Percentiles rank a stretch among this genome's conserved stretches.
Conservation (phyloP, 2,113 vertebrate species). For the Zosterops borbonicus region DNA sequence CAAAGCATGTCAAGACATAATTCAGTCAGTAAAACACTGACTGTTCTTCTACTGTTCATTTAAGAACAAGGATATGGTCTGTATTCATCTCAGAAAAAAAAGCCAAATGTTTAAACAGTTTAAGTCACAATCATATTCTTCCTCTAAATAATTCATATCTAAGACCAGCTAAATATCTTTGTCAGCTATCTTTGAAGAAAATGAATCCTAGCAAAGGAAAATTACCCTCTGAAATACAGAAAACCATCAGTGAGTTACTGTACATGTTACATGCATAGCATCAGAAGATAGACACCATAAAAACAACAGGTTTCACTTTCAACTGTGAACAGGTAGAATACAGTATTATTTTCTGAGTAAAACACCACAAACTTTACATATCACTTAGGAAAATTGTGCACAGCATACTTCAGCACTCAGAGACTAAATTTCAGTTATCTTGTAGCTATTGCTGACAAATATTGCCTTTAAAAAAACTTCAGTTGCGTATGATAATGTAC, state of each 20-base stretch:
- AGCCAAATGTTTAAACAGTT: background rate
- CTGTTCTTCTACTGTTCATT: background rate
- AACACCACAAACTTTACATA: background rate
- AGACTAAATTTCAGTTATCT: background rate
- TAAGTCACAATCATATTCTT: background rate
- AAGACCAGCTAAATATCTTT: background rate
- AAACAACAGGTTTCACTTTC: background rate
- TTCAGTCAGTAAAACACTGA: background rate
- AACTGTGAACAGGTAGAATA: background rate
- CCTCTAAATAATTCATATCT: background rate
- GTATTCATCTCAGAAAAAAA: background rate
- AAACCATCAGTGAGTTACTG: constrained; percentile 11
- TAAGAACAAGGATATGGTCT: background rate
- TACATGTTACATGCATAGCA: constrained; percentile 21
- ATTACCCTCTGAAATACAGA: constrained; percentile 5
- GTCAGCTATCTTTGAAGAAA: background rate
- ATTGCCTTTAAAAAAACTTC: constrained; percentile 41
- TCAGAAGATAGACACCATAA: background rate
- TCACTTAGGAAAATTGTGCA: background rate
- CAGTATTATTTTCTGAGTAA: constrained; percentile 5
- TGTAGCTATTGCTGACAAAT: constrained; percentile 46
- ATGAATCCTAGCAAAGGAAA: background rate
- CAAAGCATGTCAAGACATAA: background rate
- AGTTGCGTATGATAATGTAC: background rate
- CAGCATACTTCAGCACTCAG: background rate